Base-by-base conservation (phyloP, 2,113 vertebrate genomes). In the Oxyruncus cristatus region DNA sequence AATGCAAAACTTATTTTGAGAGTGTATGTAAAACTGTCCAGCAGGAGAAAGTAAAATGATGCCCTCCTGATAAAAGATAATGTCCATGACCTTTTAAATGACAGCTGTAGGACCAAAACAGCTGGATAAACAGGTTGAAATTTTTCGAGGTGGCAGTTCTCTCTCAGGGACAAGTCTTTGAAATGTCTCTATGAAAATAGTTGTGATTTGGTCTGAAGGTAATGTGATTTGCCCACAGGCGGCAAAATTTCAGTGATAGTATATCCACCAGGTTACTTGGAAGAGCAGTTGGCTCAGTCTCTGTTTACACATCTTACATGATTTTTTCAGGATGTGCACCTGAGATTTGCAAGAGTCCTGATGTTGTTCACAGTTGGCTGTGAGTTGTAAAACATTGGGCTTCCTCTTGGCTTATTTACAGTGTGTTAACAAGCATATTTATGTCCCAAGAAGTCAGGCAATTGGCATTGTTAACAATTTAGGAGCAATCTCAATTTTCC, bases 91-190 rank as follows among this genome's bases (percentile, higher is more conserved):
- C 58, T 93, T 95, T 95, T 44, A 89, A 90, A 72, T 77, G 80
- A 56, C 66, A 92, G 58, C 41, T 85, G 32, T 87, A 75, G 35
- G 53, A 67, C 56, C 39, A 32, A 76, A 95, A 72, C 74, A 88
- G 56, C 73, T 68, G 92, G 75, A 27, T 61, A 82, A 72, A 63
- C 68, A 81, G 56, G 35, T n/a, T 74, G 72, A 78, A 94, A 44
- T 86, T 88, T 96, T 95, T 92, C n/a, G 35, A 89, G 75, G 74
- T 92, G 70, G 76, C 78, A 92, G 37, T 26, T 76, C 14, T 76
- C 35, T 91, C 72, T 87, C 15, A 16, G 26, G 50, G 50, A 85
- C 72, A 83, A 66, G 59, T n/a, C 53, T 74, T 92, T 84, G 47
- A 73, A 89, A 85, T 9, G 7, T 56, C 13, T 75, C n/a, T 62